These are phyloP conservation scores for Meiosimyza decipiens DNA, from an alignment of 2,888 invertebrate genomes.

Conservation along the genomic window DNA sequence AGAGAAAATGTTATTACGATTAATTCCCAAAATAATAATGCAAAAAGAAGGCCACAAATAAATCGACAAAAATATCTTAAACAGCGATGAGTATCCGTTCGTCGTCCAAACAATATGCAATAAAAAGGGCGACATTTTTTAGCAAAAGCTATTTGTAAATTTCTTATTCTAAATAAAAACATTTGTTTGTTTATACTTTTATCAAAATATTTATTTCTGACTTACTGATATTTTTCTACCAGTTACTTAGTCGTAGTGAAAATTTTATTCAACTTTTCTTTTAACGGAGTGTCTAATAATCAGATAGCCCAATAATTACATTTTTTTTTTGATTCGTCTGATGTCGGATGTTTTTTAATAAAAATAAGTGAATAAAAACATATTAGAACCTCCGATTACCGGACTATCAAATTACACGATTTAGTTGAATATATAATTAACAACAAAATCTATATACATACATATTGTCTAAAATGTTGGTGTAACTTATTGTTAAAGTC, in stretches of 20 bases:
- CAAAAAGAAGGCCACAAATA: slow-evolving; percentile 52
- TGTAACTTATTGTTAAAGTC: no score
- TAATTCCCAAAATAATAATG: slow-evolving; percentile 54
- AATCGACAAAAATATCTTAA: slow-evolving; percentile 49
- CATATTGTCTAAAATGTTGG: no score
- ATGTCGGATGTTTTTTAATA: no score
- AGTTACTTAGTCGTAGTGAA: slow-evolving; percentile 18
- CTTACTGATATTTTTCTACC: slow-evolving; percentile 7
- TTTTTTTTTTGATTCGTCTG: no score
- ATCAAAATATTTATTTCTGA: neutral
- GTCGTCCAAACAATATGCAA: slow-evolving; percentile 48
- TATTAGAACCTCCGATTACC: no score
- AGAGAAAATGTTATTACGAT: slow-evolving; percentile 49
- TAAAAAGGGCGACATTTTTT: slow-evolving; percentile 43
- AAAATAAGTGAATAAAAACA: no score
- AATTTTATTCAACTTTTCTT: neutral
- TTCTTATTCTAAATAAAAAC: slow-evolving; percentile 46
- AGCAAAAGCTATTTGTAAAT: slow-evolving; percentile 41
- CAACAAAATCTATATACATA: no score
- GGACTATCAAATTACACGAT: neutral
- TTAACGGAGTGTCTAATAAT: neutral
- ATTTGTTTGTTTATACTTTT: slow-evolving; percentile 35
- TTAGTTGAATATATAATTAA: slow-evolving; percentile 9
- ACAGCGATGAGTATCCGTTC: slow-evolving; percentile 34
- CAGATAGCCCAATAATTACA: no score